A percentile compares a stretch with the other conserved stretches of the same genome.
Conservation (phyloP, 92 coral and sea anemone species). For the Palythoa grandis region DNA sequence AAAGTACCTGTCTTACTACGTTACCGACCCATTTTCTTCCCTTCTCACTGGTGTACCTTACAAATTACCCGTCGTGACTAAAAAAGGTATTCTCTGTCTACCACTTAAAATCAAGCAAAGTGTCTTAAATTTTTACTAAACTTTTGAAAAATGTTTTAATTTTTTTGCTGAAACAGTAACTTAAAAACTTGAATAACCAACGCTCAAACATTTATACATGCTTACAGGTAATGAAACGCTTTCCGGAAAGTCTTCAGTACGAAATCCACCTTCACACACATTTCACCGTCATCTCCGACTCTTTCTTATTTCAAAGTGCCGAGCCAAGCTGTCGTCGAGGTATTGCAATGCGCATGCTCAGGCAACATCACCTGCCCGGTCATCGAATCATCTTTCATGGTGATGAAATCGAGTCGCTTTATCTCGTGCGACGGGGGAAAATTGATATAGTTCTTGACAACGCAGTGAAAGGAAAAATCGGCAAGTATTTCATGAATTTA, state of each 20-base stretch:
- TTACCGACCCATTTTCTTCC: too few relatives aligned
- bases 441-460: constrained; percentile 78
- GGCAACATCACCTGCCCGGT: constrained; percentile 91
- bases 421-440: constrained; percentile 87
- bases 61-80: too few relatives aligned
- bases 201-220: background rate
- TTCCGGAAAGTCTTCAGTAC: constrained; percentile 96
- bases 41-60: too few relatives aligned
- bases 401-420: constrained; percentile 82
- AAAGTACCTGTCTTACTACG: too few relatives aligned
- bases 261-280: constrained; percentile 95
- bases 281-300: constrained; percentile 86
- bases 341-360: constrained; percentile 89
- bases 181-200: too few relatives aligned
- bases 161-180: background rate
- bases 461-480: constrained; percentile 71
- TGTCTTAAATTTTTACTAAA: too few relatives aligned
- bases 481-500: constrained; percentile 40
- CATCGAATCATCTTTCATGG: constrained; percentile 88
- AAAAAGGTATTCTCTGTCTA: too few relatives aligned
- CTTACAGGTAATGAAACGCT: constrained; percentile 83
- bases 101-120: too few relatives aligned
- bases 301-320: constrained; percentile 75
- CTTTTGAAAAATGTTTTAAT: too few relatives aligned
- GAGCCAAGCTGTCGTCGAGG: constrained; percentile 80